phyloP scores from a whole-genome alignment of 2,888 invertebrate species.

The Pachycephus smyrnensis region DNA sequence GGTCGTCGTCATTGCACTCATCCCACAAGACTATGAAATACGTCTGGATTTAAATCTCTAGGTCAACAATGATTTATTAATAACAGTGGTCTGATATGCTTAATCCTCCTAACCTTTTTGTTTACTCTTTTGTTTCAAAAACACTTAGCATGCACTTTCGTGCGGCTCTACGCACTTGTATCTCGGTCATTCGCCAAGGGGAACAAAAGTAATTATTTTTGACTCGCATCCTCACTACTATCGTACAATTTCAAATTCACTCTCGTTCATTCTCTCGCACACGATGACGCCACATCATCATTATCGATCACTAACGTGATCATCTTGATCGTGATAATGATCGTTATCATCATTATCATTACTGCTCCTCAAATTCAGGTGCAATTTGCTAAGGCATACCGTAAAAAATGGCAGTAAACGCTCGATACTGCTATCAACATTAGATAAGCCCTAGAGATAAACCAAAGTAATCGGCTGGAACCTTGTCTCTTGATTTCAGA shows the following conservation, averaged over 20 bases:
- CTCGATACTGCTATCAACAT: slow-evolving; percentile 45
- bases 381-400: slow-evolving; percentile 49
- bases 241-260: background rate
- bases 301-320: background rate
- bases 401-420: slow-evolving; percentile 54
- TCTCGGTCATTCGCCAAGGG: background rate
- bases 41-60: slow-evolving; percentile 40
- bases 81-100: slow-evolving; percentile 66
- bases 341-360: background rate
- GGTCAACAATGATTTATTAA: slow-evolving; percentile 59
- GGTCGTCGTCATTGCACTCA: slow-evolving; percentile 55
- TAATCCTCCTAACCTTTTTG: slow-evolving; percentile 37
- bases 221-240: background rate
- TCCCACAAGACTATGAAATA: slow-evolving; percentile 52
- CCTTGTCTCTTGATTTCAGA: slow-evolving; percentile 7
- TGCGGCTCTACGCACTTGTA: background rate
- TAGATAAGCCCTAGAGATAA: slow-evolving; percentile 43
- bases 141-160: background rate
- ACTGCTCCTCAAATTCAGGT: slow-evolving; percentile 6
- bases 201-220: background rate
- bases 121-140: slow-evolving; percentile 29
- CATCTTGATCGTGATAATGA: background rate
- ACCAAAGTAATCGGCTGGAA: slow-evolving; percentile 39
- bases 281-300: background rate
- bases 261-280: background rate